A percentile compares a stretch with the other conserved stretches of the same genome.
phyloP scores from a whole-genome alignment of 2,888 invertebrate genomes.

The Spodoptera picta region DNA sequence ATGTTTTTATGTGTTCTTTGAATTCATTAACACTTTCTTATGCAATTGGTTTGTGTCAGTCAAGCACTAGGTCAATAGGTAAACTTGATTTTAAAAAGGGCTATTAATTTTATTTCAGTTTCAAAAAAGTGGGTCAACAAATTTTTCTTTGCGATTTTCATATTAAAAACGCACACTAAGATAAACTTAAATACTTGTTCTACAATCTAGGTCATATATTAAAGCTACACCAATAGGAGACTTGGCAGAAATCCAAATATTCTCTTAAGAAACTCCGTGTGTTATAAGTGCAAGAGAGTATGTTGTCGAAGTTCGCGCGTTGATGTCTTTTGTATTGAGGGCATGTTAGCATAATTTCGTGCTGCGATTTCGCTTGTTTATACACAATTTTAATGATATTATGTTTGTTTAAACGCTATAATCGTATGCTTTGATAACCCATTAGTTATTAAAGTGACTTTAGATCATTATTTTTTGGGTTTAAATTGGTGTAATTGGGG shows the following conservation, averaged over 20 bases:
- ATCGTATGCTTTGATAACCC: too few species aligned
- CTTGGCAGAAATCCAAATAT: constrained; percentile 40
- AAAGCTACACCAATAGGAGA: constrained; percentile 6
- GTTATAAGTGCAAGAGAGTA: constrained; percentile 2
- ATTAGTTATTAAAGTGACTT: too few species aligned
- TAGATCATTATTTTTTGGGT: too few species aligned
- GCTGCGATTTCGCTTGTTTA: background rate
- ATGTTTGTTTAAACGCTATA: too few species aligned
- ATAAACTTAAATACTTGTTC: constrained; percentile 2
- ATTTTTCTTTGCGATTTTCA: background rate
- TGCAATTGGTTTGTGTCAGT: constrained; percentile 24
- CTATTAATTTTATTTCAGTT: background rate
- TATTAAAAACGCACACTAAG: background rate
- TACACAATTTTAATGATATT: background rate
- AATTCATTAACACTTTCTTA: constrained; percentile 13
- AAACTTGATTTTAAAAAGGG: background rate
- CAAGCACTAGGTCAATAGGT: constrained; percentile 34
- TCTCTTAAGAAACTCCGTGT: constrained; percentile 27
- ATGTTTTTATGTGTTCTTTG: constrained; percentile 21
- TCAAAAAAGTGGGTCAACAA: constrained; percentile 5
- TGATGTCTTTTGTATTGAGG: constrained; percentile 48
- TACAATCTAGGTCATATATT: constrained; percentile 11
- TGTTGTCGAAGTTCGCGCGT: constrained; percentile 32
- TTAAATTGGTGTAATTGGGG: too few species aligned
- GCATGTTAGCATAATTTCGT: constrained; percentile 16